Evolutionary conservation across 2,888 invertebrate species (phyloP).

Genomic region (Minunthozetes semirufus): DNA sequence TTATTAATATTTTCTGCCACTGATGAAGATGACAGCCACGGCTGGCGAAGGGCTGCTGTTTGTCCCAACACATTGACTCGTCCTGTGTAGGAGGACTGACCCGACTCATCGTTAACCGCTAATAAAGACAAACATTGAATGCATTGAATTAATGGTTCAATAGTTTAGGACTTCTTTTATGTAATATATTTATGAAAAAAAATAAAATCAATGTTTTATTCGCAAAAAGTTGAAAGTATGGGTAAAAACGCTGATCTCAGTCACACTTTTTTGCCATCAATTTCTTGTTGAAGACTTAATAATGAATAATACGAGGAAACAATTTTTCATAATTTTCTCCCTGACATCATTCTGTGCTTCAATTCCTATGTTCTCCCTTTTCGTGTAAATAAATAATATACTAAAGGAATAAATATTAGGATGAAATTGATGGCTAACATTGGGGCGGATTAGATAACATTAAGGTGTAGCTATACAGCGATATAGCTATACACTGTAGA

Average conservation of each 20-base stretch:
- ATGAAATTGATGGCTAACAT: no score
- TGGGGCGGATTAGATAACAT: no score
- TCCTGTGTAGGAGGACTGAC: constrained; percentile 22
- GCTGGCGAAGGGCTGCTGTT: constrained; percentile 28
- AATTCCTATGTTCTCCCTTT: no score
- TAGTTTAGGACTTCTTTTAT: neutral
- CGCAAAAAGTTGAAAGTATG: neutral
- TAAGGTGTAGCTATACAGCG: no score
- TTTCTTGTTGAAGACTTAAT: neutral
- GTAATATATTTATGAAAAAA: neutral
- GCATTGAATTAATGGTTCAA: neutral
- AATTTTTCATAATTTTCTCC: neutral
- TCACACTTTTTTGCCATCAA: constrained; percentile 9
- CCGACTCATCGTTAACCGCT: constrained; percentile 35
- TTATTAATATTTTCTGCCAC: constrained; percentile 53
- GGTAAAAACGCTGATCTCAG: neutral
- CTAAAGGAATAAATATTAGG: no score
- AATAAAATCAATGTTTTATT: constrained; percentile 3
- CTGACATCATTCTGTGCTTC: no score
- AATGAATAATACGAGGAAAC: neutral
- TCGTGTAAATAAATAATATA: no score
- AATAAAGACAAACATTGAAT: neutral
- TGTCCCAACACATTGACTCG: constrained; percentile 35
- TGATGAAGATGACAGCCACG: constrained; percentile 12
- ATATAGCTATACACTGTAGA: no score